phyloP scores from a whole-genome alignment of 2,888 invertebrate species.

The Tetramorium bicarinatum region DNA sequence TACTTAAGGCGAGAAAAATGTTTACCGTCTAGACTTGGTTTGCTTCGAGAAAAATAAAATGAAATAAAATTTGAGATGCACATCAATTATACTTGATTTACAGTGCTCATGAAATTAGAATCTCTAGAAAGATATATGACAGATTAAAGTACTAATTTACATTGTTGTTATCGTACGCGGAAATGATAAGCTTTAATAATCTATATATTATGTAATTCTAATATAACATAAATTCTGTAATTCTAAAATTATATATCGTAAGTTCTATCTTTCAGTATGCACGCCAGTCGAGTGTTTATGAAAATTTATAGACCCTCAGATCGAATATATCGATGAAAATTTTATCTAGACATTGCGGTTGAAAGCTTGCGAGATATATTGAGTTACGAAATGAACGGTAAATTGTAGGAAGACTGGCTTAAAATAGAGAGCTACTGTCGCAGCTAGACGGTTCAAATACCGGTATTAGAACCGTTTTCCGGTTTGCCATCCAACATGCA shows the following conservation, averaged over 20 bases:
- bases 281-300: neutral
- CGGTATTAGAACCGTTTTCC: constrained; percentile 65
- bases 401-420: constrained; percentile 69
- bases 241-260: neutral
- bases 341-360: constrained; percentile 61
- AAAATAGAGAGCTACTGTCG: constrained; percentile 72
- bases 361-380: constrained; percentile 69
- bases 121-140: neutral
- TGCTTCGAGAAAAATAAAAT: neutral
- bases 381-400: constrained; percentile 76
- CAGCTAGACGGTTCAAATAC: constrained; percentile 70
- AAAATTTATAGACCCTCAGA: constrained; percentile 4
- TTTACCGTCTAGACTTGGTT: neutral
- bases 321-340: constrained; percentile 46
- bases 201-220: neutral
- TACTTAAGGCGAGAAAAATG: neutral
- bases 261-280: neutral
- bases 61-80: neutral
- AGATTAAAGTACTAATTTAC: constrained; percentile 5
- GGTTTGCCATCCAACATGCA: constrained; percentile 39
- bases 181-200: neutral
- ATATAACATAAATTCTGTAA: neutral
- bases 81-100: neutral
- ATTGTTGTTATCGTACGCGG: neutral
- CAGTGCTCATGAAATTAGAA: neutral